Conservation (phyloP, 2,113 vertebrate genomes). For the Podarcis muralis region DNA sequence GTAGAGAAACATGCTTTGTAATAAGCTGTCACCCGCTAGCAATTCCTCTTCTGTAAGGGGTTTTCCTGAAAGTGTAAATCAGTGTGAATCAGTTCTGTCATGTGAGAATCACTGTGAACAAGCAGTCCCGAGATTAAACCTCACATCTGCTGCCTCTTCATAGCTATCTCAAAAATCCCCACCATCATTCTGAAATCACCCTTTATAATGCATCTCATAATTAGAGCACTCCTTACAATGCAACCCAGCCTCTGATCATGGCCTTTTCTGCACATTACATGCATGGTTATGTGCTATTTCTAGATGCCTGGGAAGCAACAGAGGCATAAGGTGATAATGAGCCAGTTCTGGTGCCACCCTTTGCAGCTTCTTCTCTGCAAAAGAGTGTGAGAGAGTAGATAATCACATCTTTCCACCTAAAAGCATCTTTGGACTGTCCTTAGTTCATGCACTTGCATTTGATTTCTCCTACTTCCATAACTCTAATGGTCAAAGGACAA, state of each 20-base stretch:
- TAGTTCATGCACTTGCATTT: not conserved
- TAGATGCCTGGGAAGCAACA: not conserved
- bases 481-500: not conserved
- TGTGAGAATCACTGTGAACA: slow-evolving; percentile 14
- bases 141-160: not conserved
- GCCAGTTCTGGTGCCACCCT: not conserved
- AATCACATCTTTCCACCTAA: not conserved
- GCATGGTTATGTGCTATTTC: not conserved
- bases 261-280: slow-evolving; percentile 26
- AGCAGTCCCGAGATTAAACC: slow-evolving; percentile 13
- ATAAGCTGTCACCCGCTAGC: fast-evolving
- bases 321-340: not conserved
- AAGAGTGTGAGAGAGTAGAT: not conserved
- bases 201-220: slow-evolving; percentile 42
- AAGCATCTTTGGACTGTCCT: not conserved
- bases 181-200: not conserved
- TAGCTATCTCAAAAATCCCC: not conserved
- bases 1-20: not conserved
- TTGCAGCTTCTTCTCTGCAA: not conserved
- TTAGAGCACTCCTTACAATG: slow-evolving; percentile 51
- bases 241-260: slow-evolving; percentile 23
- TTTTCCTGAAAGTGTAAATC: slow-evolving; percentile 23
- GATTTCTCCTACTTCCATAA: not conserved
- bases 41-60: slow-evolving; percentile 8
- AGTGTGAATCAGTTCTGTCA: slow-evolving; percentile 23